Evolutionary conservation across 2,888 invertebrate species (phyloP).

Genomic region (Andrena chrysosceles): DNA sequence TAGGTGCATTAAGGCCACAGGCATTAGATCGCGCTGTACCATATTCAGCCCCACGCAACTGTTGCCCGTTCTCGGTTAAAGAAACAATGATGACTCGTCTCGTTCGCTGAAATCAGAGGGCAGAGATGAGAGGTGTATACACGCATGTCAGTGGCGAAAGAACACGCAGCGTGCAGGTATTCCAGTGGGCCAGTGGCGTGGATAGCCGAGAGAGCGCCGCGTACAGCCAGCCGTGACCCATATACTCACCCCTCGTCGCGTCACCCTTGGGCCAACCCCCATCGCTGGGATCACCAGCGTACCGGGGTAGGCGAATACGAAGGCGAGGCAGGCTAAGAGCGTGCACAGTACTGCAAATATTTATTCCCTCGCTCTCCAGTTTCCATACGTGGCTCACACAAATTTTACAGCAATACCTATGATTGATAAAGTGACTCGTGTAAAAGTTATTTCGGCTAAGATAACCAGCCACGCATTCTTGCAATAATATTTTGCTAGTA

Average conservation of each 20-base stretch:
- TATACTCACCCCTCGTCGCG: constrained; percentile 65
- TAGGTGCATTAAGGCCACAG: neutral
- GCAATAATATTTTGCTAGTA: too few species aligned
- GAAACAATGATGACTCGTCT: neutral
- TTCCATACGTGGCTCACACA: too few species aligned
- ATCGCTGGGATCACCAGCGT: constrained; percentile 36
- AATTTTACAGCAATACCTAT: too few species aligned
- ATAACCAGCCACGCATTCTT: too few species aligned
- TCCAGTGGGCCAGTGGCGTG: constrained; percentile 5
- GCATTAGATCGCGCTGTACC: neutral
- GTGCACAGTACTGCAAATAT: neutral
- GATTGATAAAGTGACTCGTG: too few species aligned
- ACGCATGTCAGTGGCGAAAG: constrained; percentile 14
- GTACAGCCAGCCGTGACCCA: constrained; percentile 76
- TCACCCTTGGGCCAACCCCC: constrained; percentile 54
- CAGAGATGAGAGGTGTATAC: neutral
- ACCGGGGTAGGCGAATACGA: constrained; percentile 8
- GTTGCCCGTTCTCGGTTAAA: neutral
- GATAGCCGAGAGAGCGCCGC: neutral
- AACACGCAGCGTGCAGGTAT: neutral
- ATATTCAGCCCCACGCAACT: neutral
- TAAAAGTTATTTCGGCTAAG: too few species aligned
- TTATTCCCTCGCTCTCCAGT: too few species aligned
- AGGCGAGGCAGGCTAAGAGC: neutral
- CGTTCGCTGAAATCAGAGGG: neutral